Percentiles rank a stretch among this genome's conserved stretches.
phyloP scores from a whole-genome alignment of 1,140 invertebrate genomes.

The Coelopa frigida region DNA sequence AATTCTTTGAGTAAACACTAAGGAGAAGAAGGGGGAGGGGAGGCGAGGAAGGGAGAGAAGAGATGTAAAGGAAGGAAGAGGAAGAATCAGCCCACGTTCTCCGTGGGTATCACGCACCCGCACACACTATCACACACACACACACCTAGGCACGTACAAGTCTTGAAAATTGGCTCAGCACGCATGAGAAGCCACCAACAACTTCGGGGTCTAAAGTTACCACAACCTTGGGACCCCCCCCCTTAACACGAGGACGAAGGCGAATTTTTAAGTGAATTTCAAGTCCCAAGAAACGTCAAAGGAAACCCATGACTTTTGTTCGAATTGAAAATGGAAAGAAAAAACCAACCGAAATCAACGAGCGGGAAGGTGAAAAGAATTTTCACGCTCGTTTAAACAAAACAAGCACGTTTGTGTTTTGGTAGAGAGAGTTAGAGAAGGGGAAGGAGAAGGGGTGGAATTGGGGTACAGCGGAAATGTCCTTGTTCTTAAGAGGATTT shows the following conservation, averaged over 20 bases:
- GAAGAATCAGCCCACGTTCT: background rate
- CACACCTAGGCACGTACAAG: background rate
- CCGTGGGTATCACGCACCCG: background rate
- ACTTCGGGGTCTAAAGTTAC: too few relatives aligned
- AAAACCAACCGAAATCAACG: background rate
- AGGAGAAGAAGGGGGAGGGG: too few relatives aligned
- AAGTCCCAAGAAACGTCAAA: constrained; percentile 2
- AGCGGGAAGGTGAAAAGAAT: constrained; percentile 7
- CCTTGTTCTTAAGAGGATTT: too few relatives aligned
- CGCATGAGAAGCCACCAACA: constrained; percentile 7
- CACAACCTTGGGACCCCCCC: too few relatives aligned
- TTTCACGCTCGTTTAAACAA: constrained; percentile 10
- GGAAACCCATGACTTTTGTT: constrained; percentile 1
- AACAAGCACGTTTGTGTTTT: constrained; percentile 13
- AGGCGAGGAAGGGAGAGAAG: too few relatives aligned
- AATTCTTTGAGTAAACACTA: too few relatives aligned
- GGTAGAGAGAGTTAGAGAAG: too few relatives aligned
- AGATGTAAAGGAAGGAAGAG: too few relatives aligned
- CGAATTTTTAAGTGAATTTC: constrained; percentile 9
- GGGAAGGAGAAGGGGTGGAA: too few relatives aligned
- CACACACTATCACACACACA: background rate
- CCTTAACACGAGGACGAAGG: too few relatives aligned
- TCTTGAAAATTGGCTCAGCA: constrained; percentile 8
- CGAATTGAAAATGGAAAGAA: background rate
- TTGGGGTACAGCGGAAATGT: too few relatives aligned